These are phyloP conservation scores for Catocala fraxini DNA, from an alignment of 2,888 invertebrate genomes.

Conservation along the genomic window DNA sequence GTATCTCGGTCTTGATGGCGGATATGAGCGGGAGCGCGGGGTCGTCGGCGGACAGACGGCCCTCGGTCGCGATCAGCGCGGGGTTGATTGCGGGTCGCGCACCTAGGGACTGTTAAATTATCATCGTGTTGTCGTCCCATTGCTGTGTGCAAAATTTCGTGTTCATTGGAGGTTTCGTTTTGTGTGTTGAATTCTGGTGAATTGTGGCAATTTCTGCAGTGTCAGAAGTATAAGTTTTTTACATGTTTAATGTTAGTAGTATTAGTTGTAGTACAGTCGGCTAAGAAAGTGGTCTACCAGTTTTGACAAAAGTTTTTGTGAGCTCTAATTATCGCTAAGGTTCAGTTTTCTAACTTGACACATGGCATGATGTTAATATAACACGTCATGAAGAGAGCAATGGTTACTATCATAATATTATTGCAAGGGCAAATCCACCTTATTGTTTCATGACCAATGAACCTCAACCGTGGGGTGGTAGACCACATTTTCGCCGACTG, in stretches of 20 bases:
- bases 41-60: conserved; percentile 88
- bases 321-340: no score
- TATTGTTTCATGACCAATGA: no score
- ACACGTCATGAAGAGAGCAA: no score
- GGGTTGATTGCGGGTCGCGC: conserved; percentile 67
- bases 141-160: conserved; percentile 57
- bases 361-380: no score
- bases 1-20: conserved; percentile 93
- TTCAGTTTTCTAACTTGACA: no score
- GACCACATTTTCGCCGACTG: no score
- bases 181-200: conserved; percentile 13
- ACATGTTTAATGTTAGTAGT: conserved; percentile 1
- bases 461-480: no score
- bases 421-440: no score
- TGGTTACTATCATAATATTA: no score
- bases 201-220: conserved; percentile 11
- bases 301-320: no score
- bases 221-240: background rate
- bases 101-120: conserved; percentile 67
- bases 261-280: background rate
- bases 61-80: conserved; percentile 85
- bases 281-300: no score
- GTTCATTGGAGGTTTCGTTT: conserved; percentile 30
- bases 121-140: conserved; percentile 65
- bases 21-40: conserved; percentile 94